Base-by-base conservation (phyloP, 2,888 invertebrate species). In the Tromatobia lineatoria region DNA sequence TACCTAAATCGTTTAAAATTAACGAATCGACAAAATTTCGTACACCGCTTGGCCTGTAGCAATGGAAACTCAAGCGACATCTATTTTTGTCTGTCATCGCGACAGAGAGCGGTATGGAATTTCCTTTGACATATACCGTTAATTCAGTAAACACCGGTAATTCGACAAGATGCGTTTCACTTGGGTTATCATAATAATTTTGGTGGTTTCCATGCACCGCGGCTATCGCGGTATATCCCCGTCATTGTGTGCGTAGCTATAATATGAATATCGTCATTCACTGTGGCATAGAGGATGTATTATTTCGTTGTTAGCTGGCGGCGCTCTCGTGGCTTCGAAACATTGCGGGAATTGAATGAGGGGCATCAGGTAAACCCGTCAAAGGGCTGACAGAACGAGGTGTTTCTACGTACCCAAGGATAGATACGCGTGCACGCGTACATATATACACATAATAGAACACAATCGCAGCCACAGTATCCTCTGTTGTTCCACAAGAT, bases 291-390 rank as follows among this genome's bases (percentile, higher is more conserved):
- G 7, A 42, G 52, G n/a, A 20, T n/a, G 23, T n/a, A 59, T 59
- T 73, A 59, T 73, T 61, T 59, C 47, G 25, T 20, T 18, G 29
- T 42, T 34, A 20, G 80, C 50, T 45, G 64, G 29, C 4, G 61
- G 20, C 61, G 73, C 20, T 45, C 52, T 59, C 73, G 76, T 52
- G 64, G 80, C 61, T 80, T 77, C 70, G 67, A 80, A 80, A 83
- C 77, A 69, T 50, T 64, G 59, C 13, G 73, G 69, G 71, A 83
- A 83, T 83, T 80, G 83, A 64, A 83, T 83, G 74, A 77, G 83
- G 69, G 83, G 77, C 80, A 80, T 83, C 80, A 61, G 73, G 80
- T 77, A 79, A 80, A 83, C 74, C n/a, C n/a, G 83, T 80, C 80
- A 83, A 83, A 77, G 83, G 69, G 77, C 73, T 57, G 83, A 45